These are phyloP conservation scores for Chromobotia macracanthus DNA, from an alignment of 2,797 vertebrate species.

Conservation along the genomic window DNA sequence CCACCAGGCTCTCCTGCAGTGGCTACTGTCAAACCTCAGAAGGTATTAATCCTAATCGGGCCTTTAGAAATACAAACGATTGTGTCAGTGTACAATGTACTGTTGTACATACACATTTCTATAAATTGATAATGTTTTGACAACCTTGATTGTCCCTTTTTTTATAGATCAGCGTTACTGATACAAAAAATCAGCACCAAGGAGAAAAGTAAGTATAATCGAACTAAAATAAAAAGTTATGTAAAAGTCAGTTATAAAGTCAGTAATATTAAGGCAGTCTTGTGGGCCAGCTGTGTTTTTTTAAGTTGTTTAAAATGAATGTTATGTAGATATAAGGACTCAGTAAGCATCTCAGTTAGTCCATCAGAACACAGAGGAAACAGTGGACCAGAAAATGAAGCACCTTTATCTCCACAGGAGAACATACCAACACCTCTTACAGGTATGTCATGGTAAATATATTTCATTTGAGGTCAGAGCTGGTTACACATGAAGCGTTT, in stretches of 20 bases:
- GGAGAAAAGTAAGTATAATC: slow-evolving; percentile 84
- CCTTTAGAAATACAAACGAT: neutral
- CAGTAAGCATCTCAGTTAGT: slow-evolving; percentile 30
- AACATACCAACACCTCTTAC: slow-evolving; percentile 22
- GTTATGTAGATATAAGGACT: slow-evolving; percentile 44
- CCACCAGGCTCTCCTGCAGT: slow-evolving; percentile 88
- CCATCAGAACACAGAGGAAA: slow-evolving; percentile 28
- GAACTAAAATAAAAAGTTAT: no score
- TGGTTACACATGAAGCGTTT: neutral
- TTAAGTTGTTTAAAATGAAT: neutral
- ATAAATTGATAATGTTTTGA: neutral
- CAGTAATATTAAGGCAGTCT: neutral
- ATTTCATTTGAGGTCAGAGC: neutral
- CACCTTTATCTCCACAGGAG: slow-evolving; percentile 17
- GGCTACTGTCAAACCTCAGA: slow-evolving; percentile 84
- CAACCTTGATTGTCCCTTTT: slow-evolving; percentile 5
- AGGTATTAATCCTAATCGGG: slow-evolving; percentile 75
- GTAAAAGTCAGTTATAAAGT: neutral
- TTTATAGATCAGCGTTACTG: slow-evolving; percentile 83
- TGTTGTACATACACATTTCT: neutral
- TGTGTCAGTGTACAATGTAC: no score
- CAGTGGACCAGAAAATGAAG: slow-evolving; percentile 2
- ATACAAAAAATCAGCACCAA: slow-evolving; percentile 79
- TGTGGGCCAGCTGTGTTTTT: neutral
- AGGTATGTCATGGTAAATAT: neutral